phyloP scores from a whole-genome alignment of 2,113 vertebrate genomes.

The Toxotes jaculatrix region DNA sequence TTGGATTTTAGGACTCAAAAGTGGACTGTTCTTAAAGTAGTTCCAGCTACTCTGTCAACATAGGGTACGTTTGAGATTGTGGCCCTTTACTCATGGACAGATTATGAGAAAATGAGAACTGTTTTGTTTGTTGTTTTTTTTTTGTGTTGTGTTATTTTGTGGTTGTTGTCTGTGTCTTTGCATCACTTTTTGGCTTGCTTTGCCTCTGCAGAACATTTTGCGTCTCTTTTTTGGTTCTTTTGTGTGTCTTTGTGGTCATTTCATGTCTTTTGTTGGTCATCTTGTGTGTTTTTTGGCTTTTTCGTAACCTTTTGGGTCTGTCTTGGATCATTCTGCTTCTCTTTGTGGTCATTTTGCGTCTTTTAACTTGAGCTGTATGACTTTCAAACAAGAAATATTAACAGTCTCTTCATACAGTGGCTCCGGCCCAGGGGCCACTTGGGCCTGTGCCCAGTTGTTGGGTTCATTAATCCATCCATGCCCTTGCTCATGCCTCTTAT shows the following conservation, averaged over 20 bases:
- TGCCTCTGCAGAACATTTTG: too few species aligned
- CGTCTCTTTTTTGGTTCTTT: too few species aligned
- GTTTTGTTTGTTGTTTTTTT: too few species aligned
- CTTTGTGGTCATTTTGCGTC: background rate
- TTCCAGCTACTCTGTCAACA: constrained; percentile 3
- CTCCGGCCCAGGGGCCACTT: background rate
- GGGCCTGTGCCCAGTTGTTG: background rate
- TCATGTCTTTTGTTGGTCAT: background rate
- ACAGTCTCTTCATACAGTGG: background rate
- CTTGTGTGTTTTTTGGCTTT: background rate
- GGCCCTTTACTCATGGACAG: constrained; percentile 11
- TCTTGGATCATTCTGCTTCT: background rate
- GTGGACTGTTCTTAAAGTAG: constrained; percentile 12
- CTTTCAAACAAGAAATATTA: background rate
- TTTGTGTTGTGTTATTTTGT: too few species aligned
- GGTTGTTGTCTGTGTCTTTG: too few species aligned
- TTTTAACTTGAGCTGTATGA: background rate
- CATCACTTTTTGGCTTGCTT: too few species aligned
- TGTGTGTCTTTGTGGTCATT: background rate
- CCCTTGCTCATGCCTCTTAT: constrained; percentile 17
- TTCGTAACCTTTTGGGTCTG: background rate
- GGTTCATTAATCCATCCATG: background rate
- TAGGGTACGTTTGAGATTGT: background rate
- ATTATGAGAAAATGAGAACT: background rate
- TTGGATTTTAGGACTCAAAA: constrained; percentile 12